phyloP scores from a whole-genome alignment of 2,888 invertebrate genomes.

The Chrysopilus asiliformis region DNA sequence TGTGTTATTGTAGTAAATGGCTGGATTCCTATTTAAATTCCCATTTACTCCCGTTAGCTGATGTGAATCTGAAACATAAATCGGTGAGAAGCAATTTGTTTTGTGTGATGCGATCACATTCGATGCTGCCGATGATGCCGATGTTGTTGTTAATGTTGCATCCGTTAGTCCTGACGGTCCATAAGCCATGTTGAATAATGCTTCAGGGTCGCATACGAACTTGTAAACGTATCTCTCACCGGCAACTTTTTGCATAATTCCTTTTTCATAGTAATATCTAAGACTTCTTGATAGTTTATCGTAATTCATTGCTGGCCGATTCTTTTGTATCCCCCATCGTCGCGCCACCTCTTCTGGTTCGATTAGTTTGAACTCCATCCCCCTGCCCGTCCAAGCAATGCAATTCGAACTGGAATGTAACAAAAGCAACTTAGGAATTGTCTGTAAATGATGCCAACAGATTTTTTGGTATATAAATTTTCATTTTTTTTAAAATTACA shows the following conservation, averaged over 20 bases:
- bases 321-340: conserved; percentile 92
- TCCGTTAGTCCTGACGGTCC: conserved; percentile 20
- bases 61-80: too few species aligned
- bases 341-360: conserved; percentile 95
- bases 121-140: background rate
- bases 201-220: conserved; percentile 91
- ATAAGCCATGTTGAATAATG: conserved; percentile 73
- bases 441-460: too few species aligned
- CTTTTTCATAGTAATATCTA: conserved; percentile 94
- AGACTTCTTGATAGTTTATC: conserved; percentile 88
- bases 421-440: too few species aligned
- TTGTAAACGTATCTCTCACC: conserved; percentile 94
- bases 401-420: conserved; percentile 48
- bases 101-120: background rate
- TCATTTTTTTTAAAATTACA: too few species aligned
- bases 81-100: too few species aligned
- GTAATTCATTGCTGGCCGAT: conserved; percentile 95
- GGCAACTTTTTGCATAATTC: conserved; percentile 97
- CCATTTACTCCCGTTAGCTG: too few species aligned
- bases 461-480: too few species aligned
- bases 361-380: conserved; percentile 89
- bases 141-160: background rate
- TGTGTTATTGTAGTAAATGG: too few species aligned
- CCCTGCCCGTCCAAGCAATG: conserved; percentile 90
- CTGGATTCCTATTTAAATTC: too few species aligned